Evolutionary conservation across 2,113 vertebrate genomes (phyloP), one percentile per base, ranked within the genome.

Genomic region (Gallinago undulata): DNA sequence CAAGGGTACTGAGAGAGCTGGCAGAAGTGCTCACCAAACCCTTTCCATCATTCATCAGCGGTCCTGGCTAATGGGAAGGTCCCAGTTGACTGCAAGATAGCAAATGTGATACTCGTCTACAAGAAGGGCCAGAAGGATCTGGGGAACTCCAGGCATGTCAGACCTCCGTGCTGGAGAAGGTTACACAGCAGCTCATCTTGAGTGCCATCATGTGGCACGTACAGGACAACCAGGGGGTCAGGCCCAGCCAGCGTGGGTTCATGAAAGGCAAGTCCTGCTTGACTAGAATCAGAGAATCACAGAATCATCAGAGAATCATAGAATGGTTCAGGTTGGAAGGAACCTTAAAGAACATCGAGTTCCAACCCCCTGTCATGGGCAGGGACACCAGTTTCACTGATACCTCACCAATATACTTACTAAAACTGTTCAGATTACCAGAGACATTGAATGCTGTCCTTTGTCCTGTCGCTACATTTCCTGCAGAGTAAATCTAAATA

Each of bases 111-210:
- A 11, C 31, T 31, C 11, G 11, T 57, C 55, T 57, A 13, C 55
- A 57, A 31, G 31, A 56, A 56, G 30, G 55, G 55, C 55, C 28
- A 30, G 55, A 33, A 33, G 30, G 55, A 56, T 9, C 18, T 33
- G 31, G 55, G 30, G 30, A 57, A 57, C 55, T 33, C 19, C 55
- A 57, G 55, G 19, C 7, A 10, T 5, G 31, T 19, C 55, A 56
- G 50, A 67, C 17, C 43, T 69, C 0, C 0, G 13, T 66, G 35
- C 8, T 0, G 0, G 4, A 9, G 23, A 83, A 69, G 14, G 3
- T 48, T 21, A 24, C 18, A 15, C 45, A 79, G 23, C 19, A 25
- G 23, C 31, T 55, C 12, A 33, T 33, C 18, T 11, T 70, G 22
- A 22, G 15, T 19, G 21, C n/a, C 18, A n/a, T 30, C 8, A 56